phyloP scores from a whole-genome alignment of 1,140 invertebrate genomes.

The Magallana gigas region DNA sequence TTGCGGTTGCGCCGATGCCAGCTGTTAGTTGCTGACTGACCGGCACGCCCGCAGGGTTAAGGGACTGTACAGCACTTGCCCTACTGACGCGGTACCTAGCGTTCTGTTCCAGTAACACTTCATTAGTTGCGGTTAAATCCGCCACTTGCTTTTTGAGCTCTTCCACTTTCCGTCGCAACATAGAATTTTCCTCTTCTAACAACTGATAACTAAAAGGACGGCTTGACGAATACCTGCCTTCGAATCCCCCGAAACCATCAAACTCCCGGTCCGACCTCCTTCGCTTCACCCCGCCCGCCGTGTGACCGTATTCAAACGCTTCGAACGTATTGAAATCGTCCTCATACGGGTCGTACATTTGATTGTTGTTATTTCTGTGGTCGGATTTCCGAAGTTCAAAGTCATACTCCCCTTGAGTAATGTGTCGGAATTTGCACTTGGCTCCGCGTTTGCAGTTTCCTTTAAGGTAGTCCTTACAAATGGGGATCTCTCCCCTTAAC shows the following conservation, averaged over 20 bases:
- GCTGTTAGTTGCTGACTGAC: conserved; percentile 64
- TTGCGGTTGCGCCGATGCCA: conserved; percentile 62
- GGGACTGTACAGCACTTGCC: conserved; percentile 65
- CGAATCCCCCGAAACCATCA: conserved; percentile 62
- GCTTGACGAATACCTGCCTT: conserved; percentile 60
- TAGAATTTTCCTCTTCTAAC: conserved; percentile 87
- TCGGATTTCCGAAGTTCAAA: conserved; percentile 66
- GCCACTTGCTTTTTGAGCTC: conserved; percentile 86
- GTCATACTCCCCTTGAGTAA: conserved; percentile 66
- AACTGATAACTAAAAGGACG: conserved; percentile 72
- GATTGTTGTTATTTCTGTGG: conserved; percentile 48
- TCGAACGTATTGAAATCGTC: conserved; percentile 69
- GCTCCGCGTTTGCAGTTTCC: conserved; percentile 84
- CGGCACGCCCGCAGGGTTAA: conserved; percentile 60
- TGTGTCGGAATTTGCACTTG: conserved; percentile 76
- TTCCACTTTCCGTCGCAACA: conserved; percentile 86
- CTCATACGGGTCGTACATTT: conserved; percentile 59
- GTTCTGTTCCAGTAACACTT: conserved; percentile 90
- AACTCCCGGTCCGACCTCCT: conserved; percentile 64
- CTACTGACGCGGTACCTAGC: conserved; percentile 86
- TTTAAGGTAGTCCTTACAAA: conserved; percentile 89
- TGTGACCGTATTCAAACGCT: conserved; percentile 64
- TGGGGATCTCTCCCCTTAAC: conserved; percentile 79
- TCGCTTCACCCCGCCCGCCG: conserved; percentile 59
- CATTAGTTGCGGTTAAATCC: conserved; percentile 89